A percentile compares a stretch with the other conserved stretches of the same genome.
Conservation (phyloP, 2,113 vertebrate species). For the Spea bombifrons region DNA sequence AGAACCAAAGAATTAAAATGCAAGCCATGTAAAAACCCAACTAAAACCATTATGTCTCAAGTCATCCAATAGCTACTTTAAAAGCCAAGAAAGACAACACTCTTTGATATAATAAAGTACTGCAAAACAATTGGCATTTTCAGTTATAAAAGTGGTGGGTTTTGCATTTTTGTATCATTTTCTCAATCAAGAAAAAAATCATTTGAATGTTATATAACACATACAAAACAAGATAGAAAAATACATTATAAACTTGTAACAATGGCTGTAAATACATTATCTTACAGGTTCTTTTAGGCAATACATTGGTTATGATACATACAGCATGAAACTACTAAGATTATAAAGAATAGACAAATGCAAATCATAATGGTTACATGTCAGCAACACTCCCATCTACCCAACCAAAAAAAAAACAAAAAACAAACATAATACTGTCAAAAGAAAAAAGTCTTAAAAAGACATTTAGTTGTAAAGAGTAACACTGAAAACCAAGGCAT, state of each 20-base stretch:
- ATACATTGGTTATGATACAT: slow-evolving; percentile 85
- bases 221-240: slow-evolving; percentile 99
- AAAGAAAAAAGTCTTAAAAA: slow-evolving; percentile 70
- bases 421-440: slow-evolving; percentile 82
- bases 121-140: slow-evolving; percentile 83
- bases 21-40: slow-evolving; percentile 88
- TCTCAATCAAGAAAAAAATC: slow-evolving; percentile 90
- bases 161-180: slow-evolving; percentile 80
- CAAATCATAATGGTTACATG: slow-evolving; percentile 73
- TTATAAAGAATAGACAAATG: slow-evolving; percentile 76
- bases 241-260: slow-evolving; percentile 99
- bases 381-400: slow-evolving; percentile 79
- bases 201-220: slow-evolving; percentile 97
- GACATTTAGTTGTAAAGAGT: slow-evolving; percentile 73
- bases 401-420: slow-evolving; percentile 64
- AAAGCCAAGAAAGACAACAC: slow-evolving; percentile 78
- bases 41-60: slow-evolving; percentile 79
- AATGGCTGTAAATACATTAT: slow-evolving; percentile 95
- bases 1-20: slow-evolving; percentile 91
- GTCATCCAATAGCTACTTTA: slow-evolving; percentile 80
- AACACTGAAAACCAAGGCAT: slow-evolving; percentile 83
- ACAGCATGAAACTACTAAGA: slow-evolving; percentile 78
- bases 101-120: slow-evolving; percentile 78
- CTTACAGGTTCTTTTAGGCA: slow-evolving; percentile 87
- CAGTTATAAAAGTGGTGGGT: slow-evolving; percentile 80